phyloP scores from a whole-genome alignment of 2,888 invertebrate genomes.

The Chloroclystis v-ata region DNA sequence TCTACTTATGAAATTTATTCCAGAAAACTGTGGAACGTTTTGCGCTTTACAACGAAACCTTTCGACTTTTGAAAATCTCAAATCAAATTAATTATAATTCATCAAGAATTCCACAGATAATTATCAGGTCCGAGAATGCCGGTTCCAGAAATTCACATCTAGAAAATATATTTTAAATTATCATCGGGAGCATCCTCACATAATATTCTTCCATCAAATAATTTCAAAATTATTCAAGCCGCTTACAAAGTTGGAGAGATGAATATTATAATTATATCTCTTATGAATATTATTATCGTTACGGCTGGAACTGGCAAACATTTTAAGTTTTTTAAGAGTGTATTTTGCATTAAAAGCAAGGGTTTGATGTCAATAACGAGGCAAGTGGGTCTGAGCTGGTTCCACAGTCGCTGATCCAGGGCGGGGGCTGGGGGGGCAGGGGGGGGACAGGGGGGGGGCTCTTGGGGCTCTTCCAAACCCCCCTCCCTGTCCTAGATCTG shows the following conservation, averaged over 20 bases:
- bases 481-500: too few species aligned
- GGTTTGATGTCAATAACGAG: constrained; percentile 35
- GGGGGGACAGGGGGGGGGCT: too few species aligned
- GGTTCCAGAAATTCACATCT: background rate
- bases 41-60: background rate
- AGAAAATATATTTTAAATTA: constrained; percentile 9
- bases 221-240: constrained; percentile 43
- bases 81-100: background rate
- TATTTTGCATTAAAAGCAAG: constrained; percentile 51
- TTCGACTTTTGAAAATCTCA: background rate
- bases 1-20: background rate
- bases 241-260: constrained; percentile 42
- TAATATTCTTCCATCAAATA: constrained; percentile 11
- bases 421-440: too few species aligned
- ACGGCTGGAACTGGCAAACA: constrained; percentile 38
- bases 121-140: background rate
- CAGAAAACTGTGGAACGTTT: background rate
- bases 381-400: background rate
- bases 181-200: background rate
- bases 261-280: constrained; percentile 59
- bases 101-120: background rate
- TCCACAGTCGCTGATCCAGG: background rate
- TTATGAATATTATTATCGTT: constrained; percentile 50
- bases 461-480: too few species aligned
- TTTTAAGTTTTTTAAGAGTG: constrained; percentile 53